Conservation (phyloP, 2,797 vertebrate species). For the Vipera ursinii region DNA sequence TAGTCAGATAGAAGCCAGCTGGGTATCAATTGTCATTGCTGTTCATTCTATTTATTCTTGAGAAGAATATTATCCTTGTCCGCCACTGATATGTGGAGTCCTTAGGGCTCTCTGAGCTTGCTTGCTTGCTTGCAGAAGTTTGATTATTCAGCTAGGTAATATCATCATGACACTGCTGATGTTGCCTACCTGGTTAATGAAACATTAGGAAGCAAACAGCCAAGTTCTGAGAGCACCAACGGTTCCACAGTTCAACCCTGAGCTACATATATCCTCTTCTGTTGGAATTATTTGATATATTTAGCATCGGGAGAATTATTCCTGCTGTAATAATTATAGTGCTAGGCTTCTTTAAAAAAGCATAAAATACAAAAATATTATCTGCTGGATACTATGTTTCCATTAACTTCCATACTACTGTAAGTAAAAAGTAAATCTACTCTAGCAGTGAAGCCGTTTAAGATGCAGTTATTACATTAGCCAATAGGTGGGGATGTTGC, state of each 20-base stretch:
- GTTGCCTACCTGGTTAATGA: background rate
- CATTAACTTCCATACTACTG: background rate
- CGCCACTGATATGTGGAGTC: background rate
- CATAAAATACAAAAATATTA: background rate
- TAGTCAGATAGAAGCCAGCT: background rate
- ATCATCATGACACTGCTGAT: background rate
- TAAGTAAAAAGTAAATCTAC: background rate
- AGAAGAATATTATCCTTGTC: background rate
- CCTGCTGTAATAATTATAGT: background rate
- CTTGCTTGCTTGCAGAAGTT: background rate
- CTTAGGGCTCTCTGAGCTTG: background rate
- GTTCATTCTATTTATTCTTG: background rate
- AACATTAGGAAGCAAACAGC: background rate
- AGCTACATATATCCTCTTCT: background rate
- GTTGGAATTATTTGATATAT: background rate
- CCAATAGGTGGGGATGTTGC: background rate
- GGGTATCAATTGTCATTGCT: background rate
- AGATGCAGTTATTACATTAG: background rate
- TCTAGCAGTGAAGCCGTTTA: background rate
- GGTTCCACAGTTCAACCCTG: background rate
- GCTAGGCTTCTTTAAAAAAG: background rate
- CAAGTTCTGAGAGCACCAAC: background rate
- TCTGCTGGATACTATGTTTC: background rate
- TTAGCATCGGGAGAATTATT: background rate
- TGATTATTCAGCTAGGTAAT: background rate